Percentiles rank a stretch among this genome's conserved stretches.
These are phyloP conservation scores for Sciurus niger DNA, from an alignment of 2,113 vertebrate species.

Conservation along the genomic window DNA sequence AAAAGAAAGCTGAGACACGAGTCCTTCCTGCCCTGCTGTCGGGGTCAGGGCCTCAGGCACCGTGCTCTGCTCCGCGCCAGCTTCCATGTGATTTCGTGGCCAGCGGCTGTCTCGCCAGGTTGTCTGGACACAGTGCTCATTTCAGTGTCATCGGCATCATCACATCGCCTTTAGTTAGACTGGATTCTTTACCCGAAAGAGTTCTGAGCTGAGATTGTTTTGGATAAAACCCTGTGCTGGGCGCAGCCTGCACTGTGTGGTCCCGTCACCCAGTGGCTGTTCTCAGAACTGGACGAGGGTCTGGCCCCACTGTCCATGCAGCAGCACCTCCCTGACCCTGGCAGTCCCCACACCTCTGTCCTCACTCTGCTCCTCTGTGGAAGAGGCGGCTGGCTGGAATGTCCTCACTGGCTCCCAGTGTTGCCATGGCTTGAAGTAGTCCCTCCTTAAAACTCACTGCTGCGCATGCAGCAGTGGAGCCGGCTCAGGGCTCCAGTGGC, in stretches of 20 bases:
- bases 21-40: too few species aligned
- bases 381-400: fast-evolving
- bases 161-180: not conserved
- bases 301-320: not conserved
- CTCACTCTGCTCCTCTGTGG: not conserved
- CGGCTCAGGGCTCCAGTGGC: too few species aligned
- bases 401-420: not conserved
- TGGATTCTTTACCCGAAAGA: not conserved
- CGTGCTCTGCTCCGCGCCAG: too few species aligned
- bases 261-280: not conserved
- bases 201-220: not conserved
- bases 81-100: not conserved
- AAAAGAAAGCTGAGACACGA: fast-evolving
- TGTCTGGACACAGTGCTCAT: not conserved
- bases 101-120: fast-evolving
- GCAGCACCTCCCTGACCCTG: too few species aligned
- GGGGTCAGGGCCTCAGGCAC: too few species aligned
- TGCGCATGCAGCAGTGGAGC: too few species aligned
- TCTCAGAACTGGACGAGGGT: not conserved
- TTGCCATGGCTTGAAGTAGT: not conserved
- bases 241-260: fast-evolving
- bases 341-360: fast-evolving
- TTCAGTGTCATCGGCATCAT: not conserved
- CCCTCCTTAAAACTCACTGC: not conserved
- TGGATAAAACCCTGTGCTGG: not conserved